Conservation (phyloP, 2,113 vertebrate species). For the Mesoclemmys tuberculata region DNA sequence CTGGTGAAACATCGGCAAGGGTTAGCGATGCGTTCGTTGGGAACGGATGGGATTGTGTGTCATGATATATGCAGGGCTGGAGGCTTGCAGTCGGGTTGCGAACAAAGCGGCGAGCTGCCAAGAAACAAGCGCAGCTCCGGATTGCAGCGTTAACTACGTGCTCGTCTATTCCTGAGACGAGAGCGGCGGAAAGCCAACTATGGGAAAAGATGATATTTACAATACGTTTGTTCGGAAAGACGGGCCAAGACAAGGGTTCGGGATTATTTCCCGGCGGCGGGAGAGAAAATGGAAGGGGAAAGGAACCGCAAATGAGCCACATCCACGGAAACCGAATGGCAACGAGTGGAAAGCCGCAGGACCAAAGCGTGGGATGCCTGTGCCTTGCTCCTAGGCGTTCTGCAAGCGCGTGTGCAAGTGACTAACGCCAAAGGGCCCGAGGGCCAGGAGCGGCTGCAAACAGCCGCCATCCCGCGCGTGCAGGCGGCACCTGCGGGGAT, state of each 20-base stretch:
- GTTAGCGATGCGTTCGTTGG: not conserved
- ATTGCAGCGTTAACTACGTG: not conserved
- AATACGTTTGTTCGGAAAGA: not conserved
- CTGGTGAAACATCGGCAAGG: not conserved
- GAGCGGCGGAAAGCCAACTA: not conserved
- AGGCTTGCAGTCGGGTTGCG: not conserved
- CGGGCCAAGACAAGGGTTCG: not conserved
- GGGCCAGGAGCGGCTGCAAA: too few relatives aligned
- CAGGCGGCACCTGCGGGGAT: too few relatives aligned
- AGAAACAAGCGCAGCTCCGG: not conserved
- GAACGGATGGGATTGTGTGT: not conserved
- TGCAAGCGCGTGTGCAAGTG: not conserved
- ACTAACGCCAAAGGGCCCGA: not conserved
- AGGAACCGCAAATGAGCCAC: not conserved
- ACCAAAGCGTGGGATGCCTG: not conserved
- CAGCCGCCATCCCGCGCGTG: too few relatives aligned
- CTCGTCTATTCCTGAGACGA: not conserved
- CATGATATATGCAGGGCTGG: not conserved
- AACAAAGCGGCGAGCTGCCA: not conserved
- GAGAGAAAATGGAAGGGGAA: not conserved
- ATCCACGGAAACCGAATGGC: not conserved
- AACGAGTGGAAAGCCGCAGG: not conserved
- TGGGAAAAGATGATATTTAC: not conserved
- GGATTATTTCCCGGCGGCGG: not conserved
- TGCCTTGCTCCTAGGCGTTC: too few relatives aligned